Percentiles rank a stretch among this genome's conserved stretches.
Evolutionary conservation across 2,888 invertebrate genomes (phyloP).

Genomic region (Trissolcus brochymenae): DNA sequence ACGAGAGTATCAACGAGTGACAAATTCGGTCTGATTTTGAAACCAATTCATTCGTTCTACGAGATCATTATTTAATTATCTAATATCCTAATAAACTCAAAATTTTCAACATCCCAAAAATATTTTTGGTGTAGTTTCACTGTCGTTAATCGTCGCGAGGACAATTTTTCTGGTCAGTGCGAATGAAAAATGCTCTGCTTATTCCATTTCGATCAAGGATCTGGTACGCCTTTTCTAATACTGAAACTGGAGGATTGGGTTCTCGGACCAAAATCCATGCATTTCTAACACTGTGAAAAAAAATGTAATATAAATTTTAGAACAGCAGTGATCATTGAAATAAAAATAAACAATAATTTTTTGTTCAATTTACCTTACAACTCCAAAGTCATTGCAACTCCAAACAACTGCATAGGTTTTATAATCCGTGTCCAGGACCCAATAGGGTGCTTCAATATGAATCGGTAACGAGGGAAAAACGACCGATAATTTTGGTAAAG

Average conservation of each 20-base stretch:
- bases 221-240: conserved; percentile 80
- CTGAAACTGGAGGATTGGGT: conserved; percentile 78
- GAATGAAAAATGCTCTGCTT: conserved; percentile 79
- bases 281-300: conserved; percentile 71
- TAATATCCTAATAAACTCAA: neutral
- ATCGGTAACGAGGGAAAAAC: conserved; percentile 82
- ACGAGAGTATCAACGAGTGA: no score
- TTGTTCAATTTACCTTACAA: conserved; percentile 76
- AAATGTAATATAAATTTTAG: neutral
- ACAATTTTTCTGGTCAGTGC: conserved; percentile 82
- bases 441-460: conserved; percentile 79
- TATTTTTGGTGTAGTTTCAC: neutral
- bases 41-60: neutral
- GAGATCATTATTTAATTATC: conserved; percentile 40
- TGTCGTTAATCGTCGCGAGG: conserved; percentile 58
- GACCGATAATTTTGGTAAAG: conserved; percentile 81
- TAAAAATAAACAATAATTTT: no score
- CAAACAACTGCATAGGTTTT: conserved; percentile 80
- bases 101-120: no score
- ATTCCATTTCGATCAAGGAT: conserved; percentile 79
- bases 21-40: no score
- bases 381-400: conserved; percentile 79
- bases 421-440: conserved; percentile 83
- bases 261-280: conserved; percentile 83
- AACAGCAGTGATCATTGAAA: no score